Conservation (phyloP, 2,888 invertebrate species). For the Drosophila fulvimacula region DNA sequence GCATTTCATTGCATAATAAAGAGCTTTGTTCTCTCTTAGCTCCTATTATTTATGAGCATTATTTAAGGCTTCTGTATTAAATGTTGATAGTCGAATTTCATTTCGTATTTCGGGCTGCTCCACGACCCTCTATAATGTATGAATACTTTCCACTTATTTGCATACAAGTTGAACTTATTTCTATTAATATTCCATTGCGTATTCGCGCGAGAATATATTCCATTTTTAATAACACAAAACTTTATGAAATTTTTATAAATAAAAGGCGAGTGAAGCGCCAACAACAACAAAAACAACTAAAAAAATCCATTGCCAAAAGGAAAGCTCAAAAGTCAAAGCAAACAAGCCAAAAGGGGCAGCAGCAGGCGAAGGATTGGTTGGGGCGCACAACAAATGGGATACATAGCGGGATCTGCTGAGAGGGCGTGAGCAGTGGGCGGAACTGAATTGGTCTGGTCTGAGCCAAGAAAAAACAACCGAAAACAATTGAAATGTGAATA, state of each 20-base stretch:
- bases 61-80: background rate
- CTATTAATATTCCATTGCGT: conserved; percentile 73
- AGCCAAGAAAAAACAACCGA: conserved; percentile 1
- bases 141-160: conserved; percentile 26
- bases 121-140: conserved; percentile 7
- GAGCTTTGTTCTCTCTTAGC: too few relatives aligned
- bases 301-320: conserved; percentile 42
- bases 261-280: conserved; percentile 43
- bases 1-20: background rate
- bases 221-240: conserved; percentile 74
- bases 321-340: conserved; percentile 69
- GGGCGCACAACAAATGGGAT: conserved; percentile 12
- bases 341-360: conserved; percentile 49
- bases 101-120: background rate
- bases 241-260: conserved; percentile 74
- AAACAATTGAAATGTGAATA: conserved; percentile 76
- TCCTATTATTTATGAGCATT: background rate
- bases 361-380: conserved; percentile 14
- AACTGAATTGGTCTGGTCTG: background rate
- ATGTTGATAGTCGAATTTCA: background rate
- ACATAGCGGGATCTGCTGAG: conserved; percentile 1
- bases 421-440: background rate
- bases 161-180: conserved; percentile 40
- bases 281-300: conserved; percentile 22
- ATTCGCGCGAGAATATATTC: conserved; percentile 70